Evolutionary conservation across 1,140 invertebrate species (phyloP).

Genomic region (Thaumatotibia leucotreta): DNA sequence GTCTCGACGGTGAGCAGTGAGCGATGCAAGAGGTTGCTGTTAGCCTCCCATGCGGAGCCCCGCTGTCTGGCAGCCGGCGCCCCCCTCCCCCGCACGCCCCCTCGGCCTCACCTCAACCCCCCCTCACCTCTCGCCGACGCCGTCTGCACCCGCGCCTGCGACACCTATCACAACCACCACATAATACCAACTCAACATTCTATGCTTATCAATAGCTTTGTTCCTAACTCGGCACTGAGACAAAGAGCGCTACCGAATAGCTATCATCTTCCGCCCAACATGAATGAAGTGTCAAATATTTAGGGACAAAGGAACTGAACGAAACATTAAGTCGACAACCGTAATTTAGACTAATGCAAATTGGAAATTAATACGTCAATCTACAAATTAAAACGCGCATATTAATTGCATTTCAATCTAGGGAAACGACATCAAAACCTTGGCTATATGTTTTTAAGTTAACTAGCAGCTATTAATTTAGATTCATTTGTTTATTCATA

Average conservation of each 20-base stretch:
- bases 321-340: not conserved
- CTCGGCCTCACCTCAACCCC: conserved; percentile 15
- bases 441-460: not conserved
- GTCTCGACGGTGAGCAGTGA: conserved; percentile 36
- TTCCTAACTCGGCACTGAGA: not conserved
- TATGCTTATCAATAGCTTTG: not conserved
- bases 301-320: not conserved
- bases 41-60: conserved; percentile 72
- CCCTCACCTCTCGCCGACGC: conserved; percentile 14
- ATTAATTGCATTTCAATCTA: not conserved
- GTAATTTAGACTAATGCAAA: not conserved
- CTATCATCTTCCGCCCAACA: not conserved
- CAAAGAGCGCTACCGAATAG: not conserved
- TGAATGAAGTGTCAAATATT: not conserved
- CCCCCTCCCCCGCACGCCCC: conserved; percentile 28
- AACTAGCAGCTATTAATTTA: not conserved
- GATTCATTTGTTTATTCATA: conserved; percentile 11
- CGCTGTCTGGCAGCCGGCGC: conserved; percentile 64
- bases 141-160: conserved; percentile 21
- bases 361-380: not conserved
- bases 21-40: conserved; percentile 67
- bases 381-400: not conserved
- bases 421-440: not conserved
- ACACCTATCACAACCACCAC: conserved; percentile 53
- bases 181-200: conserved; percentile 29